These are phyloP conservation scores for Blomia tropicalis DNA, from an alignment of 2,888 invertebrate species.

Conservation along the genomic window DNA sequence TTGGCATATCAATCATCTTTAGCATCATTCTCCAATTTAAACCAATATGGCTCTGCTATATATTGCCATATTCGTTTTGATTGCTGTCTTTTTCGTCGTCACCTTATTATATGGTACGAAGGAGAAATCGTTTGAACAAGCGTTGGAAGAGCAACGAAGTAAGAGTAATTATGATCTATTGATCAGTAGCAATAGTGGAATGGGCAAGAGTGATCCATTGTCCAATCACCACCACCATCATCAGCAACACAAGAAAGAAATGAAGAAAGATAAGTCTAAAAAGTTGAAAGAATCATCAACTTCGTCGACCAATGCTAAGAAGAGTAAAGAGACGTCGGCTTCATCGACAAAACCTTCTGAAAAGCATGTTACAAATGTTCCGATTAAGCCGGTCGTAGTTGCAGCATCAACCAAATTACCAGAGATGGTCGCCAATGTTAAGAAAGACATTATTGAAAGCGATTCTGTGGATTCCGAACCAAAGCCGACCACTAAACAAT, in stretches of 20 bases:
- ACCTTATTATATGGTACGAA: background rate
- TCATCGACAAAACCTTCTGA: background rate
- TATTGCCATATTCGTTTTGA: background rate
- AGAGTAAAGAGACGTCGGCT: background rate
- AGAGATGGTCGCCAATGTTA: too few species aligned
- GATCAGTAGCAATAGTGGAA: background rate
- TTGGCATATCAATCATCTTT: too few species aligned
- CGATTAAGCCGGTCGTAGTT: too few species aligned
- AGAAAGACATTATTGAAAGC: too few species aligned
- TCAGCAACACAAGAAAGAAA: background rate
- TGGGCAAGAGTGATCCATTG: background rate
- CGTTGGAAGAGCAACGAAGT: slow-evolving; percentile 9
- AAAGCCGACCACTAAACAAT: too few species aligned
- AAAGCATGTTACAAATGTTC: too few species aligned
- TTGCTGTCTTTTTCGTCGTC: background rate
- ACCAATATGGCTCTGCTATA: slow-evolving; percentile 1
- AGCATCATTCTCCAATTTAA: too few species aligned
- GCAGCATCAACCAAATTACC: too few species aligned
- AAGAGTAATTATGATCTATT: background rate
- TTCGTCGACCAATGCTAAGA: background rate
- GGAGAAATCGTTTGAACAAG: slow-evolving; percentile 12
- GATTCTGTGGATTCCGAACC: too few species aligned
- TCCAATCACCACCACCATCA: too few species aligned
- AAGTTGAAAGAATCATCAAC: background rate
- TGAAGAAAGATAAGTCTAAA: background rate